Conservation (phyloP, 2,888 invertebrate species). For the Scaeva pyrastri region DNA sequence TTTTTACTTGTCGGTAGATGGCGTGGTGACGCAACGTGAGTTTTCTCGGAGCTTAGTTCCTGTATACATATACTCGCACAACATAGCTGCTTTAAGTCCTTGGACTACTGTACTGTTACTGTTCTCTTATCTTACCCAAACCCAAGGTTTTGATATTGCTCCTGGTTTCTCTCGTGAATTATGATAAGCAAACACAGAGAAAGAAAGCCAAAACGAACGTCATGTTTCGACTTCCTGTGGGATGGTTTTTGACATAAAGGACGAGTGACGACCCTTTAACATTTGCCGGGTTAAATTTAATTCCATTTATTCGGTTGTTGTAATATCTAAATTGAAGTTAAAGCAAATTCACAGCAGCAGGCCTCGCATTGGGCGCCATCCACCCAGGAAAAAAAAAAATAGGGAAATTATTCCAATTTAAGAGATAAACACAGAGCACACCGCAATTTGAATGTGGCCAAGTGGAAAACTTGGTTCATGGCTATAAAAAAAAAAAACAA, state of each 20-base stretch:
- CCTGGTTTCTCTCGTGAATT: conserved; percentile 47
- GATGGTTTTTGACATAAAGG: neutral
- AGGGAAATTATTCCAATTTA: conserved; percentile 63
- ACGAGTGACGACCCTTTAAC: neutral
- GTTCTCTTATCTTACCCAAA: conserved; percentile 34
- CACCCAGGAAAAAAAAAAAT: too few relatives aligned
- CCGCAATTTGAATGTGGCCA: conserved; percentile 52
- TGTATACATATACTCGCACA: too few relatives aligned
- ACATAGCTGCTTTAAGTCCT: conserved; percentile 18
- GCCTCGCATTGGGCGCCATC: conserved; percentile 41
- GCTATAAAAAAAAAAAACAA: conserved; percentile 10
- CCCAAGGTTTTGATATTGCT: neutral
- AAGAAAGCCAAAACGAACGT: conserved; percentile 30
- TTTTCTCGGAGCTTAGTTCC: too few relatives aligned
- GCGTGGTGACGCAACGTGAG: too few relatives aligned
- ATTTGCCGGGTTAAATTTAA: conserved; percentile 51
- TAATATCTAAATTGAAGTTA: conserved; percentile 63
- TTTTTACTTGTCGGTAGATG: neutral
- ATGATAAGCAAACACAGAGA: conserved; percentile 60
- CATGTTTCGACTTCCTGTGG: conserved; percentile 35
- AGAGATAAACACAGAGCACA: conserved; percentile 54
- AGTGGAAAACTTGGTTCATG: conserved; percentile 46
- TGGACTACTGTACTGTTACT: conserved; percentile 6
- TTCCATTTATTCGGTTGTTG: conserved; percentile 56
- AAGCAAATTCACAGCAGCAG: conserved; percentile 39